Evolutionary conservation across 2,888 invertebrate species (phyloP), one percentile per base, ranked within the genome.

Genomic region (Phlogophora meticulosa): DNA sequence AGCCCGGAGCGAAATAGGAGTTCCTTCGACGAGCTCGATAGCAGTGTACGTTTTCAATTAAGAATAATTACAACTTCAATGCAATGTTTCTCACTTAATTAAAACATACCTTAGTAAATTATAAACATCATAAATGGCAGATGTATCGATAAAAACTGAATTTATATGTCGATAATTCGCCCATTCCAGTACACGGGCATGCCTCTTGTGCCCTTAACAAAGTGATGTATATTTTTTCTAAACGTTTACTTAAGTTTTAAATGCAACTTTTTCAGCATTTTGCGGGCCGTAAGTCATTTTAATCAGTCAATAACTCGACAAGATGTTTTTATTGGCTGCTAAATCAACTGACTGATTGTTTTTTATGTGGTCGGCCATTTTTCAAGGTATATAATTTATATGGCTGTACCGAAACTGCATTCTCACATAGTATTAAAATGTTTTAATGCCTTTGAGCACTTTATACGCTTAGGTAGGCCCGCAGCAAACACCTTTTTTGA

Each of bases 41-140:
- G 43, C 51, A 53, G 49, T 55, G 52, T 69, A 61, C 67, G 70
- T 72, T 83, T 86, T 85, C 88, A 89, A 91, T 91, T 89, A 89
- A 87, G 80, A 89, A 84, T 89, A 90, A 90, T 83, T 87, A 82
- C 82, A 80, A 83, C 85, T 84, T 82, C 76, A 79, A 83, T 80
- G 83, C 85, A 80, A 87, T 88, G 87, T 90, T 92, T 92, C 91
- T 91, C 91, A 92, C 92, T 91, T 91, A 92, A 93, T 93, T 92
- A 92, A 88, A 88, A 87, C 89, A 90, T 92, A 88, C 88, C 88
- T 81, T 83, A 55, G 75, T 76, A 77, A 82, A 82, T 79, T 76
- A 81, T 67, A 72, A 63, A 82, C 66, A 74, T 85, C 84, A 82
- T 84, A 86, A 84, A 83, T 83, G 87, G 91, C 93, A 93, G 92